Percentiles rank a stretch among this genome's conserved stretches.
Evolutionary conservation across 1,140 invertebrate species (phyloP).

Genomic region (Heterodera schachtii): DNA sequence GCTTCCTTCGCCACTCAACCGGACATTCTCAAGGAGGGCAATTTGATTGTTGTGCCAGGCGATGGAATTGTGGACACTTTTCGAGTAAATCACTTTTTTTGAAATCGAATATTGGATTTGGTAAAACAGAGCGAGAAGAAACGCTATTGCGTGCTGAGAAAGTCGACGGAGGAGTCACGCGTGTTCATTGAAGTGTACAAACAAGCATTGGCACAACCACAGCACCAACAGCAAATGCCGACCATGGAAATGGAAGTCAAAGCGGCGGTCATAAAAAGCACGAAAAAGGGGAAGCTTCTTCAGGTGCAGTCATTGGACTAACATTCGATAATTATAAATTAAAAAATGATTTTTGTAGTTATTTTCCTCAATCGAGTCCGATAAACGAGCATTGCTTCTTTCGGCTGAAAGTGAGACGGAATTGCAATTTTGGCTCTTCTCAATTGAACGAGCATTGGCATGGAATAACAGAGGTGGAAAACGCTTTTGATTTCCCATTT

Average conservation of each 20-base stretch:
- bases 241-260: slow-evolving; percentile 46
- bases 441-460: slow-evolving; percentile 43
- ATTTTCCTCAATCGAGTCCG: slow-evolving; percentile 12
- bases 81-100: slow-evolving; percentile 24
- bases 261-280: slow-evolving; percentile 48
- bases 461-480: slow-evolving; percentile 40
- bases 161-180: slow-evolving; percentile 26
- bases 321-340: neutral
- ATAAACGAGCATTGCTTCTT: slow-evolving; percentile 41
- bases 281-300: slow-evolving; percentile 53
- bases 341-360: neutral
- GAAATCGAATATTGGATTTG: neutral
- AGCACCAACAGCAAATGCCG: slow-evolving; percentile 25
- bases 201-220: slow-evolving; percentile 32
- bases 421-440: slow-evolving; percentile 41
- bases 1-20: slow-evolving; percentile 1
- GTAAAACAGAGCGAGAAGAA: slow-evolving; percentile 41
- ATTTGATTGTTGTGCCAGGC: slow-evolving; percentile 49
- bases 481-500: neutral
- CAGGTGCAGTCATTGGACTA: slow-evolving; percentile 27
- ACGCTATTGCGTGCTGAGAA: slow-evolving; percentile 47
- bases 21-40: slow-evolving; percentile 46
- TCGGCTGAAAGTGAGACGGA: slow-evolving; percentile 40
- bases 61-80: slow-evolving; percentile 53
- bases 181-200: slow-evolving; percentile 45